Conservation (phyloP, 2,797 vertebrate genomes). For the Acanthornis magna region DNA sequence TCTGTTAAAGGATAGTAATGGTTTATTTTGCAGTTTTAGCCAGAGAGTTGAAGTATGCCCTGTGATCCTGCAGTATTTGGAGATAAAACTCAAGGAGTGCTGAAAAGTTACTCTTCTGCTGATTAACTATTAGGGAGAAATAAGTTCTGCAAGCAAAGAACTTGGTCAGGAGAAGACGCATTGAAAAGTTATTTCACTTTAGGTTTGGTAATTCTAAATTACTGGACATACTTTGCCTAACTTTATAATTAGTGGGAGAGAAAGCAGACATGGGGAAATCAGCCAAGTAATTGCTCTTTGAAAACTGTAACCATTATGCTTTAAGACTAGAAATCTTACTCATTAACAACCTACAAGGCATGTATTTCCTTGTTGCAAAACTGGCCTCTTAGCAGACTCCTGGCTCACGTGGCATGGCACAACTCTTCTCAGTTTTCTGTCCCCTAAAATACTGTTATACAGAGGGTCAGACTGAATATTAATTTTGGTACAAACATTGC, state of each 20-base stretch:
- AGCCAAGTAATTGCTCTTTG: background rate
- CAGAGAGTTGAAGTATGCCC: background rate
- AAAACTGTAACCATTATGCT: background rate
- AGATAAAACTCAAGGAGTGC: background rate
- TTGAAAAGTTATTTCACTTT: background rate
- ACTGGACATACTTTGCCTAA: background rate
- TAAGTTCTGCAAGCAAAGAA: background rate
- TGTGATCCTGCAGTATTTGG: background rate
- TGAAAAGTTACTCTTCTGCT: background rate
- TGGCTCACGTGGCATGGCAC: fast-evolving
- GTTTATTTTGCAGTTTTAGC: background rate
- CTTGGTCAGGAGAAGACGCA: background rate
- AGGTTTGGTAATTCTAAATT: background rate
- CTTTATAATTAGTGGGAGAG: background rate
- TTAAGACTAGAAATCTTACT: background rate
- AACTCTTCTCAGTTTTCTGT: background rate
- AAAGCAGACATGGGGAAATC: background rate
- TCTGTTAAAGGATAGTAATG: background rate
- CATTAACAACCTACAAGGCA: background rate
- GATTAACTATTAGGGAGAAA: background rate
- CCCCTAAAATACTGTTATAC: background rate
- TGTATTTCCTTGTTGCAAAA: background rate
- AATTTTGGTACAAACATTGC: background rate
- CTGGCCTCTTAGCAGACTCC: background rate
- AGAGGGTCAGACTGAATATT: background rate